Evolutionary conservation across 2,113 vertebrate species (phyloP).

Genomic region (Phodopus roborovskii): DNA sequence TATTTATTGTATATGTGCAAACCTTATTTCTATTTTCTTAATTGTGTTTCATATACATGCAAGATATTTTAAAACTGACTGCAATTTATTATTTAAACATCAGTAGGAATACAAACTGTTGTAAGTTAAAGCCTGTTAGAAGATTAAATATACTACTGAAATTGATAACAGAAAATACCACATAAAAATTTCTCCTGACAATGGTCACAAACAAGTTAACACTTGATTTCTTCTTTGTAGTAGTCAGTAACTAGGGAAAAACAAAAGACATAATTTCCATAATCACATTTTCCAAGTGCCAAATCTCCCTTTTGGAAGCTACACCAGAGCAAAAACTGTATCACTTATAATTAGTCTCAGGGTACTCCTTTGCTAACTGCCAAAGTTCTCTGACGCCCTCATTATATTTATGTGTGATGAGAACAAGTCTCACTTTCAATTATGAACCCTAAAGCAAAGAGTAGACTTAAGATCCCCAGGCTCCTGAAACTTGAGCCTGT

Average conservation of each 20-base stretch:
- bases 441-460: conserved; percentile 63
- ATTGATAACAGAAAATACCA: conserved; percentile 27
- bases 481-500: conserved; percentile 72
- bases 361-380: conserved; percentile 33
- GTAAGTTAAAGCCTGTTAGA: conserved; percentile 35
- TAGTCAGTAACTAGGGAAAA: conserved; percentile 45
- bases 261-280: conserved; percentile 40
- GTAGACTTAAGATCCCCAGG: conserved; percentile 70
- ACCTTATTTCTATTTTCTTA: conserved; percentile 46
- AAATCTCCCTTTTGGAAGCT: conserved; percentile 61
- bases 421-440: conserved; percentile 81
- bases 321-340: conserved; percentile 28
- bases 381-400: conserved; percentile 64
- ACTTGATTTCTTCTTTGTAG: conserved; percentile 34
- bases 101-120: conserved; percentile 39
- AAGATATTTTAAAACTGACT: conserved; percentile 44
- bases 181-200: conserved; percentile 47
- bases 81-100: conserved; percentile 47
- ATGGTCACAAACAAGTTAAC: conserved; percentile 34
- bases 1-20: conserved; percentile 17
- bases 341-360: conserved; percentile 70
- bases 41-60: conserved; percentile 27
- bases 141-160: conserved; percentile 39
- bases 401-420: conserved; percentile 64
- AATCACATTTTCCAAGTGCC: conserved; percentile 48